Conservation (phyloP, 2,888 invertebrate species). For the Tricholauxania praeusta region DNA sequence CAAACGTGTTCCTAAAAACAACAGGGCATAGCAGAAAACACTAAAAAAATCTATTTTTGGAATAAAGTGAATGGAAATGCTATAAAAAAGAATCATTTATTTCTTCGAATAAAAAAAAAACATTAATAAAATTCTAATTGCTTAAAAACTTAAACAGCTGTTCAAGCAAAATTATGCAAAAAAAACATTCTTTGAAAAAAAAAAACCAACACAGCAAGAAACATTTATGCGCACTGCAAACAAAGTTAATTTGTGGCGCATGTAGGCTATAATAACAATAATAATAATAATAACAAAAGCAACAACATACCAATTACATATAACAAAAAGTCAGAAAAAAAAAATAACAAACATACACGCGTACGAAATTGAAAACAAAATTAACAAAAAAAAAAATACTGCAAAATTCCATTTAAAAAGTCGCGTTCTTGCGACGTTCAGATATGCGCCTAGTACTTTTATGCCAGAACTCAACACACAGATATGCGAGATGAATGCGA, state of each 20-base stretch:
- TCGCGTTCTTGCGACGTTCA: too few species aligned
- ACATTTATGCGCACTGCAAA: not conserved
- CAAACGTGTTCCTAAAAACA: too few species aligned
- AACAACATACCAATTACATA: not conserved
- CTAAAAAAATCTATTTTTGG: too few species aligned
- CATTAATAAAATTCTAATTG: too few species aligned
- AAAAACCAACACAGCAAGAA: not conserved
- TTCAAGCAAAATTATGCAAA: too few species aligned
- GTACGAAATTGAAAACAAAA: not conserved
- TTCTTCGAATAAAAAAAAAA: too few species aligned
- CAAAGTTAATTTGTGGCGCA: conserved; percentile 28
- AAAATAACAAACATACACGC: not conserved
- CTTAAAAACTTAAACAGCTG: too few species aligned
- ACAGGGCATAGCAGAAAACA: too few species aligned
- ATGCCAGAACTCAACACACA: not conserved
- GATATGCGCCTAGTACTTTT: too few species aligned
- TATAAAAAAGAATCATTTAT: too few species aligned
- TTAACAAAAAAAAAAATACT: not conserved
- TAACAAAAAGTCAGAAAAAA: not conserved
- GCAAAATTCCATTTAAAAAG: not conserved
- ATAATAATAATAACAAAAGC: conserved; percentile 22
- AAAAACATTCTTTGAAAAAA: too few species aligned
- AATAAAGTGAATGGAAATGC: too few species aligned
- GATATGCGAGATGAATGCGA: conserved; percentile 7
- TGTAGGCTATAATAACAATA: conserved; percentile 31